Conservation (phyloP, 2,113 vertebrate genomes). For the Himantopus leucocephalus region DNA sequence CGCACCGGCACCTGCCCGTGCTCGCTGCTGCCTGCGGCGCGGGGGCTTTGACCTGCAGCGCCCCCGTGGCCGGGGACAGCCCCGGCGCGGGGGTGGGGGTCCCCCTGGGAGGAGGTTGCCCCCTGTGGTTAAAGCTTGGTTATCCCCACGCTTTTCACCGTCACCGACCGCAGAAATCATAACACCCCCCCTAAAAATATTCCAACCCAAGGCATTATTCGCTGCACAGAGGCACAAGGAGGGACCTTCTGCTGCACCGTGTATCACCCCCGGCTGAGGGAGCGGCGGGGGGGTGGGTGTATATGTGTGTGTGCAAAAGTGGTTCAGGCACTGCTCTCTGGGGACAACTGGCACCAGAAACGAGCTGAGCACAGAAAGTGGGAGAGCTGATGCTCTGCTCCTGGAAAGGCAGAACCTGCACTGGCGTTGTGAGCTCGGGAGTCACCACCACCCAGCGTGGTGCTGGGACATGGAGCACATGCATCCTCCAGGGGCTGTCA, state of each 20-base stretch:
- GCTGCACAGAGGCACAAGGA: not conserved
- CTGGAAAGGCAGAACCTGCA: not conserved
- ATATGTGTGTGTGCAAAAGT: not conserved
- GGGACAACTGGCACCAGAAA: not conserved
- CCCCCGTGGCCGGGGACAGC: not conserved
- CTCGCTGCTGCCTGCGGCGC: not conserved
- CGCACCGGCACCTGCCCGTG: not conserved
- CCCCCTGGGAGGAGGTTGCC: too few relatives aligned
- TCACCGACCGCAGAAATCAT: not conserved
- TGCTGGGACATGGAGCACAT: not conserved
- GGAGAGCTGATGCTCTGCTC: not conserved
- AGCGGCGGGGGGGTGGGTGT: too few relatives aligned
- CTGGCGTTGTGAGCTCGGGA: not conserved
- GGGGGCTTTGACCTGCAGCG: not conserved
- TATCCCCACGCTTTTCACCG: fast-evolving
- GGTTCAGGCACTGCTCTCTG: not conserved
- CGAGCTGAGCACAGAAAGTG: not conserved
- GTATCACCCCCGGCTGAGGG: not conserved
- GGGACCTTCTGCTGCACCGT: not conserved
- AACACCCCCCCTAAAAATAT: not conserved
- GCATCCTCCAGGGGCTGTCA: not conserved
- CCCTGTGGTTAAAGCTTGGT: not conserved
- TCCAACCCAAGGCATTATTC: too few relatives aligned
- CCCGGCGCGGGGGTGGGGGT: not conserved
- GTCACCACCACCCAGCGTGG: too few relatives aligned